Evolutionary conservation across 2,888 invertebrate species (phyloP).

Genomic region (Lepidochrysops patricia): DNA sequence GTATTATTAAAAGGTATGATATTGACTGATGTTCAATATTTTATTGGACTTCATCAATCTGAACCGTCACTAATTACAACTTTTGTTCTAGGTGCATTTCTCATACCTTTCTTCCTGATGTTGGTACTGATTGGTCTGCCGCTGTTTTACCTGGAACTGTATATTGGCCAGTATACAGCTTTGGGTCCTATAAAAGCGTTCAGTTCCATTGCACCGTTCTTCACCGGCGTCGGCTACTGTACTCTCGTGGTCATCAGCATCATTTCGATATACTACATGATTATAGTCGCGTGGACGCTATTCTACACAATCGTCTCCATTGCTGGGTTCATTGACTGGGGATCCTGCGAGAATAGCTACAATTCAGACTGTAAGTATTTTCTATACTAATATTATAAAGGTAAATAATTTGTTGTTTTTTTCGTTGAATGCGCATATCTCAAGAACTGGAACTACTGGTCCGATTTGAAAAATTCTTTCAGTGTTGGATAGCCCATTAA

Average conservation of each 20-base stretch:
- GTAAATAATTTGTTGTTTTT: no score
- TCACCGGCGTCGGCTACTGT: slow-evolving; percentile 77
- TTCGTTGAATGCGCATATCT: no score
- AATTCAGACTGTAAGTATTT: slow-evolving; percentile 75
- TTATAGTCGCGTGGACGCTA: slow-evolving; percentile 84
- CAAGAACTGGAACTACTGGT: no score
- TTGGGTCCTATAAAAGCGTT: slow-evolving; percentile 81
- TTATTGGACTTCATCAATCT: no score
- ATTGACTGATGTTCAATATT: no score
- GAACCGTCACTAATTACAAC: no score
- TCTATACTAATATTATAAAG: no score
- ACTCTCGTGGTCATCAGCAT: slow-evolving; percentile 81
- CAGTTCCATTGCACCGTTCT: slow-evolving; percentile 76
- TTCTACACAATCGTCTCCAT: slow-evolving; percentile 84
- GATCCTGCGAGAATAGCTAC: slow-evolving; percentile 77
- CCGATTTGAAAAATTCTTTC: no score
- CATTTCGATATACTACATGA: slow-evolving; percentile 85
- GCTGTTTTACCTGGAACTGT: slow-evolving; percentile 85
- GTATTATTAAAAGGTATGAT: not conserved
- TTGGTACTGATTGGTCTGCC: slow-evolving; percentile 84
- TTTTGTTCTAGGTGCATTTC: slow-evolving; percentile 79
- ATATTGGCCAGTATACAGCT: slow-evolving; percentile 85
- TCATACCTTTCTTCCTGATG: slow-evolving; percentile 83
- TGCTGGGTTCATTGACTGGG: slow-evolving; percentile 78
- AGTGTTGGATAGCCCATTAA: no score